Percentiles rank a stretch among this genome's conserved stretches.
Evolutionary conservation across 23 tunicate species (phyloP).

Genomic region (Trididemnum nubilum): DNA sequence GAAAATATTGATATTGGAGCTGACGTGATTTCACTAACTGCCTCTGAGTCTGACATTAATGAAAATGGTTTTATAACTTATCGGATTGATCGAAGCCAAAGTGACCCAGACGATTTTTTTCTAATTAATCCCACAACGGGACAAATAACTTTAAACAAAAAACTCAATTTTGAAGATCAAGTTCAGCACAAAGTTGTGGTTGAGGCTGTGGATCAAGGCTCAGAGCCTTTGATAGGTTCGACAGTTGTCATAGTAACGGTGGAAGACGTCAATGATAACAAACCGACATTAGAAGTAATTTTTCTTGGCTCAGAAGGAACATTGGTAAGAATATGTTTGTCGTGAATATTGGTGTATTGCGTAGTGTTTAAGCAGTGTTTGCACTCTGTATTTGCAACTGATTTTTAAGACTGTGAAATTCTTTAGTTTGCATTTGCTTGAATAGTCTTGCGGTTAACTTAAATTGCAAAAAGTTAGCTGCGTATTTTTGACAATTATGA

Average conservation of each 20-base stretch:
- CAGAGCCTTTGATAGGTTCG: slow-evolving; percentile 64
- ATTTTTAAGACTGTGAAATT: too few relatives aligned
- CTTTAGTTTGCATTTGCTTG: too few relatives aligned
- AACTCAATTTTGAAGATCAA: slow-evolving; percentile 60
- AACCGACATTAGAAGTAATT: slow-evolving; percentile 62
- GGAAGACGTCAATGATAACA: slow-evolving; percentile 73
- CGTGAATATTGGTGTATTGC: too few relatives aligned
- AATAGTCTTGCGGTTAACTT: too few relatives aligned
- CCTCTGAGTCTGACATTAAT: slow-evolving; percentile 60
- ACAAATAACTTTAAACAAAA: slow-evolving; percentile 48
- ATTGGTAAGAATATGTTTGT: slow-evolving; percentile 56
- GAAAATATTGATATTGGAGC: slow-evolving; percentile 44
- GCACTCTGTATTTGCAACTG: too few relatives aligned
- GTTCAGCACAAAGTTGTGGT: slow-evolving; percentile 60
- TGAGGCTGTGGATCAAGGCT: slow-evolving; percentile 69
- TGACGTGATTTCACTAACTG: slow-evolving; percentile 63
- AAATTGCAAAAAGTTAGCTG: too few relatives aligned
- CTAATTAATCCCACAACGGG: slow-evolving; percentile 61
- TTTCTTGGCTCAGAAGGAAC: slow-evolving; percentile 54
- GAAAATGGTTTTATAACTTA: slow-evolving; percentile 58
- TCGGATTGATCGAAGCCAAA: slow-evolving; percentile 68
- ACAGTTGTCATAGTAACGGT: slow-evolving; percentile 73
- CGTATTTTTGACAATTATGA: too few relatives aligned
- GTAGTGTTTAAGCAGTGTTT: too few relatives aligned
- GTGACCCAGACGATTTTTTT: slow-evolving; percentile 69